Conservation (phyloP, 2,797 vertebrate genomes). For the Oreochromis grahami region DNA sequence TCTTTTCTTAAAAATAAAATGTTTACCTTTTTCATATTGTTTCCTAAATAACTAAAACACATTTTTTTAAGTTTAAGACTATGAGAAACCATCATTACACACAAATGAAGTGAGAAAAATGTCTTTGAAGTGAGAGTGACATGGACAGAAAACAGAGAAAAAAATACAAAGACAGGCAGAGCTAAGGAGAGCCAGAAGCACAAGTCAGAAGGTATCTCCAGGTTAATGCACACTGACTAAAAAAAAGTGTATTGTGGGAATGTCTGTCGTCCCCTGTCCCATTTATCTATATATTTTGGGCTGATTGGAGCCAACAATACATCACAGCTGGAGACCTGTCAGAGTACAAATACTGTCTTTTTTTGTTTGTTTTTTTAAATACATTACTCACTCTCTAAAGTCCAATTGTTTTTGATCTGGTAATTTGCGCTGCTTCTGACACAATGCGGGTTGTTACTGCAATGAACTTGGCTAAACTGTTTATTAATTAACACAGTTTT, state of each 20-base stretch:
- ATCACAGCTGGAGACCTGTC: background rate
- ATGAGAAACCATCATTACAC: background rate
- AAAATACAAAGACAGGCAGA: constrained; percentile 76
- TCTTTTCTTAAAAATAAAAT: accelerated
- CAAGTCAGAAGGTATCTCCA: constrained; percentile 60
- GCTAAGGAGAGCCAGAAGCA: constrained; percentile 41
- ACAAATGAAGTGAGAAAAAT: background rate
- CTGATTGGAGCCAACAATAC: background rate
- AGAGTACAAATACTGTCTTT: background rate
- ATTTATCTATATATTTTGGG: background rate
- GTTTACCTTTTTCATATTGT: background rate
- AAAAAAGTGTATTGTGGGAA: background rate
- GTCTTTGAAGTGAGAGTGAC: constrained; percentile 53
- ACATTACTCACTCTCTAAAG: background rate
- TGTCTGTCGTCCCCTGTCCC: background rate
- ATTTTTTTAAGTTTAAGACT: background rate
- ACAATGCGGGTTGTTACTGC: background rate
- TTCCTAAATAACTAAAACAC: background rate
- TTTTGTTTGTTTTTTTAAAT: background rate
- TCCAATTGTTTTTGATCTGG: background rate
- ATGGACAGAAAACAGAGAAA: constrained; percentile 28
- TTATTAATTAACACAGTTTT: background rate
- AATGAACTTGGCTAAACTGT: background rate
- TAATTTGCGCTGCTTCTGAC: background rate
- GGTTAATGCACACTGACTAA: constrained; percentile 25